Conservation (phyloP, 2,797 vertebrate species). For the Schizothorax lantsangensis region DNA sequence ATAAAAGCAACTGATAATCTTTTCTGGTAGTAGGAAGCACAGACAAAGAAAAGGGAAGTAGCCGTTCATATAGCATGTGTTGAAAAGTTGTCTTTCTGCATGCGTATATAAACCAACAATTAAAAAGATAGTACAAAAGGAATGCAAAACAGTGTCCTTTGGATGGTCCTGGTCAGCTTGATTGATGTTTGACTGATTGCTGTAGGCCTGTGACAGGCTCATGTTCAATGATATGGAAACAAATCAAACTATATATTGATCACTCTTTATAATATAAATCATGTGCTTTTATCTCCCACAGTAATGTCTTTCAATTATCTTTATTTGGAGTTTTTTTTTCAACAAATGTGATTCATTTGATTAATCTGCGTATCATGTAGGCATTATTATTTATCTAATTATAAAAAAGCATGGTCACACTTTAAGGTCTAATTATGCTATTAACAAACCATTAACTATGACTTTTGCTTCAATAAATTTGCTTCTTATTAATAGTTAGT, state of each 20-base stretch:
- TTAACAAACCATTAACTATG: no score
- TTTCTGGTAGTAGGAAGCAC: slow-evolving; percentile 9
- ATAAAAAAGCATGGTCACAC: neutral
- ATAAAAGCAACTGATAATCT: neutral
- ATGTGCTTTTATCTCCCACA: neutral
- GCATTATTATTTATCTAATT: neutral
- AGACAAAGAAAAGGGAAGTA: neutral
- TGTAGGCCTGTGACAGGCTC: neutral
- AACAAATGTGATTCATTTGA: neutral
- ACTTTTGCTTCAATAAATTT: no score
- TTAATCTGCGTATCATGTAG: neutral
- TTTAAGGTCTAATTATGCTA: no score
- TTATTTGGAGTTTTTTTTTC: neutral
- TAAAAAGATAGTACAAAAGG: neutral
- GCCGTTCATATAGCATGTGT: neutral
- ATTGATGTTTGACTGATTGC: neutral
- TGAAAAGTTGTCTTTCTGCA: no score
- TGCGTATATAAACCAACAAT: no score
- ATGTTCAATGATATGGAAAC: neutral
- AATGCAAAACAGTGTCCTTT: neutral
- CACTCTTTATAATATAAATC: neutral
- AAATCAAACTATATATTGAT: neutral
- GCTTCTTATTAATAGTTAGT: no score
- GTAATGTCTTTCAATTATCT: neutral
- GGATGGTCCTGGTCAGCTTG: neutral